Evolutionary conservation across 2,888 invertebrate species (phyloP).

Genomic region (Trissonchulus sp.): DNA sequence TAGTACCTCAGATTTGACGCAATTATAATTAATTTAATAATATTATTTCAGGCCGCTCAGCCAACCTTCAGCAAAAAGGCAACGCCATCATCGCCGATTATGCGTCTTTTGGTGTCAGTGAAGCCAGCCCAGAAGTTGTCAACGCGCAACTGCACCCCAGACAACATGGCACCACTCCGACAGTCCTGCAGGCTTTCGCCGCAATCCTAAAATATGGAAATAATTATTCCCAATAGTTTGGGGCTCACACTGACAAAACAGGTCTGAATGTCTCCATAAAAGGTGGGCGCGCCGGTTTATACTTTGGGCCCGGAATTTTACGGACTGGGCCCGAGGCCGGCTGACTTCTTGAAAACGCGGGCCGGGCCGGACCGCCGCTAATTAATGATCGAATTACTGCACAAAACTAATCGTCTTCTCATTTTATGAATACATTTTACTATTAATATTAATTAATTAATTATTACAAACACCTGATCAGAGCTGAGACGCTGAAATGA

Average conservation of each 20-base stretch:
- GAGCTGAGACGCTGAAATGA: too few relatives aligned
- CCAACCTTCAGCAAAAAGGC: conserved; percentile 20
- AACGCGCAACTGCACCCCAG: conserved; percentile 11
- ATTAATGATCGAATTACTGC: too few relatives aligned
- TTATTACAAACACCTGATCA: too few relatives aligned
- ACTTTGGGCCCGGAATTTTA: too few relatives aligned
- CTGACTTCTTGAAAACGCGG: too few relatives aligned
- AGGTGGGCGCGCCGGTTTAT: conserved; percentile 2
- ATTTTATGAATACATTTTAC: too few relatives aligned
- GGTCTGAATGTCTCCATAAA: not conserved
- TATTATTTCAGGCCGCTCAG: not conserved
- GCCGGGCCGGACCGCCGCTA: too few relatives aligned
- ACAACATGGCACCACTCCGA: conserved; percentile 14
- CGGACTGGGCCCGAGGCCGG: too few relatives aligned
- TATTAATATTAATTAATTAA: too few relatives aligned
- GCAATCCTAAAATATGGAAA: not conserved
- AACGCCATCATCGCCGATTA: not conserved
- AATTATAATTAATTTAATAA: conserved; percentile 59
- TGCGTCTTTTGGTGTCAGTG: not conserved
- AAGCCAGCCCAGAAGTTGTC: conserved; percentile 33
- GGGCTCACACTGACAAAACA: conserved; percentile 26
- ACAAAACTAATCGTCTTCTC: too few relatives aligned
- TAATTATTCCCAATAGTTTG: not conserved
- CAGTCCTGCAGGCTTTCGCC: conserved; percentile 29
- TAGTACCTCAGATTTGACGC: conserved; percentile 76